A percentile compares a stretch with the other conserved stretches of the same genome.
These are phyloP conservation scores for Aphidius gifuensis DNA, from an alignment of 1,140 invertebrate species.

Conservation along the genomic window DNA sequence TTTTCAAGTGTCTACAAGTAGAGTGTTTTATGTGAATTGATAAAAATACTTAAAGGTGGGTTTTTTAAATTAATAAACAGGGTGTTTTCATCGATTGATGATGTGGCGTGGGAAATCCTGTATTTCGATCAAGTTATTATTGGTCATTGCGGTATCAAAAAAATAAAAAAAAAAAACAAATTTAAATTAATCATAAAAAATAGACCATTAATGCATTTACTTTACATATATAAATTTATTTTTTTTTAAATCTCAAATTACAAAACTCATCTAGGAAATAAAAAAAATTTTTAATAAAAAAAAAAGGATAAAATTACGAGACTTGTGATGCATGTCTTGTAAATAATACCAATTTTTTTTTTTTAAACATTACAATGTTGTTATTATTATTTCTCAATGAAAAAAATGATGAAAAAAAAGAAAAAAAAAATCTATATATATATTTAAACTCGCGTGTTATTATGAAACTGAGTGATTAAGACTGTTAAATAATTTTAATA, in stretches of 20 bases:
- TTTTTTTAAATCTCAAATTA: neutral
- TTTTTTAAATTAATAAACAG: neutral
- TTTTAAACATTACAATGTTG: neutral
- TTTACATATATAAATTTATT: neutral
- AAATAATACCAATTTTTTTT: neutral
- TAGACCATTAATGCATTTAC: neutral
- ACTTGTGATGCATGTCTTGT: neutral
- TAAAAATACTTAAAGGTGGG: too few relatives aligned
- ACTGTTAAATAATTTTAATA: too few relatives aligned
- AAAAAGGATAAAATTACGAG: neutral
- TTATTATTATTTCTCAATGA: too few relatives aligned
- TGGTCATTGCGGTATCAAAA: conserved; percentile 14
- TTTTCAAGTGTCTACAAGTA: too few relatives aligned
- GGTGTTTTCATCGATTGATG: neutral
- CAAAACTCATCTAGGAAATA: neutral
- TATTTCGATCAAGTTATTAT: conserved; percentile 15
- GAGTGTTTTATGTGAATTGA: too few relatives aligned
- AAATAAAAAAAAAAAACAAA: conserved; percentile 7
- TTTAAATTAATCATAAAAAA: neutral
- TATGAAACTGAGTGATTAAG: too few relatives aligned
- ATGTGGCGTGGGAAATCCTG: conserved; percentile 17
- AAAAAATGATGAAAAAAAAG: too few relatives aligned
- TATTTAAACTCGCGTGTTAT: too few relatives aligned
- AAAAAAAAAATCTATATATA: too few relatives aligned
- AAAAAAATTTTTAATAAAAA: neutral